Conservation (phyloP, 1,140 invertebrate genomes). For the Trichonephila clavipes region DNA sequence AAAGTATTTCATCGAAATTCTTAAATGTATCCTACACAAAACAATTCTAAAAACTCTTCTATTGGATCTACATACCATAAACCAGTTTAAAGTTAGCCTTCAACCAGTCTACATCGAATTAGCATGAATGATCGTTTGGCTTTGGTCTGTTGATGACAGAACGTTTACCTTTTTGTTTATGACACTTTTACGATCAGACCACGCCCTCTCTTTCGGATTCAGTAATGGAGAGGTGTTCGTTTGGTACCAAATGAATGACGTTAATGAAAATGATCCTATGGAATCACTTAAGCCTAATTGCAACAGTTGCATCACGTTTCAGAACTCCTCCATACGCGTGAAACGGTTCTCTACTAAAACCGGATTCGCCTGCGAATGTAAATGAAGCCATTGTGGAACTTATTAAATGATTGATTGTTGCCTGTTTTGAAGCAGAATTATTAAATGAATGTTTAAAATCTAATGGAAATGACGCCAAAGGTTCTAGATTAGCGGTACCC, state of each 20-base stretch:
- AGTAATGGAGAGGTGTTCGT: not conserved
- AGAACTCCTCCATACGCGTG: not conserved
- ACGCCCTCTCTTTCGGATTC: not conserved
- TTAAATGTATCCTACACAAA: too few relatives aligned
- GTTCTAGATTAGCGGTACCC: too few relatives aligned
- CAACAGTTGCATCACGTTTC: not conserved
- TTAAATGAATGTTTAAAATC: too few relatives aligned
- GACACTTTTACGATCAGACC: not conserved
- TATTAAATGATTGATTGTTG: not conserved
- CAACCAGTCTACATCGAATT: not conserved
- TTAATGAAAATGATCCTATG: slow-evolving; percentile 1
- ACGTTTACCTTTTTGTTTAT: slow-evolving; percentile 9
- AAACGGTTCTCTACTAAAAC: not conserved
- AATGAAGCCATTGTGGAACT: not conserved
- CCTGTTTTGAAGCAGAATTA: too few relatives aligned
- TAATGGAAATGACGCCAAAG: too few relatives aligned
- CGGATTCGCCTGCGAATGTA: not conserved
- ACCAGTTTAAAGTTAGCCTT: not conserved
- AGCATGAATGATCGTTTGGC: not conserved
- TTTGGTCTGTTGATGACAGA: not conserved
- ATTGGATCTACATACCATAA: not conserved
- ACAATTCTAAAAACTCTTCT: too few relatives aligned
- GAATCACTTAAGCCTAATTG: slow-evolving; percentile 16
- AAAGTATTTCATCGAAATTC: too few relatives aligned
- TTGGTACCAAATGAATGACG: not conserved